Percentiles rank a stretch among this genome's conserved stretches.
phyloP scores from a whole-genome alignment of 2,888 invertebrate genomes.

The Trachelus stipa region DNA sequence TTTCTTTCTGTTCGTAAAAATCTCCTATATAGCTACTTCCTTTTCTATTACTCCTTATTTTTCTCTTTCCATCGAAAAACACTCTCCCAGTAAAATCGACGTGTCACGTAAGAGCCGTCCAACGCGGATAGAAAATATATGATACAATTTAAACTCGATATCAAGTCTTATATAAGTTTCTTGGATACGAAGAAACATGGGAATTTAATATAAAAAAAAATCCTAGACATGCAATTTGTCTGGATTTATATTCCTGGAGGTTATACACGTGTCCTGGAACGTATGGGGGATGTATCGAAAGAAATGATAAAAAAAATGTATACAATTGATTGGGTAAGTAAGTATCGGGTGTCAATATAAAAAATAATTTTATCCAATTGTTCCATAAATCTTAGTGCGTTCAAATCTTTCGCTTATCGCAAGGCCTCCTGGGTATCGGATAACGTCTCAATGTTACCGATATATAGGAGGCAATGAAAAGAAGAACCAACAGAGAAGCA shows the following conservation, averaged over 20 bases:
- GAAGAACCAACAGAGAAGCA: slow-evolving; percentile 3
- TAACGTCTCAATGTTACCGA: slow-evolving; percentile 26
- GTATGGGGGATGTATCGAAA: neutral
- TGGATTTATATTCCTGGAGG: neutral
- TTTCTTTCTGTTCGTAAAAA: neutral
- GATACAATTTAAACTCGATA: neutral
- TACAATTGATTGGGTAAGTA: neutral
- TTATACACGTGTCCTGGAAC: neutral
- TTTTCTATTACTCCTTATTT: neutral
- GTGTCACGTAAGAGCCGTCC: neutral
- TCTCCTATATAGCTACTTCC: neutral
- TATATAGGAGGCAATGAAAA: slow-evolving; percentile 8
- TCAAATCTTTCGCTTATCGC: neutral
- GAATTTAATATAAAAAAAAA: neutral
- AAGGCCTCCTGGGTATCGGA: slow-evolving; percentile 14
- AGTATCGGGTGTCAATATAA: neutral
- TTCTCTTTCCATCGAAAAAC: neutral
- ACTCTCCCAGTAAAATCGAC: slow-evolving; percentile 1
- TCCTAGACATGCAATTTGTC: neutral
- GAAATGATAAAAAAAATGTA: neutral
- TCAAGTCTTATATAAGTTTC: neutral
- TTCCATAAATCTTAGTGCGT: neutral
- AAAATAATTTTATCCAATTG: neutral
- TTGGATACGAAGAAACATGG: neutral
- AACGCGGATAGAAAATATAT: neutral